Evolutionary conservation across 2,113 vertebrate genomes (phyloP), one percentile per base, ranked within the genome.

Genomic region (Phalacrocorax pelagicus): DNA sequence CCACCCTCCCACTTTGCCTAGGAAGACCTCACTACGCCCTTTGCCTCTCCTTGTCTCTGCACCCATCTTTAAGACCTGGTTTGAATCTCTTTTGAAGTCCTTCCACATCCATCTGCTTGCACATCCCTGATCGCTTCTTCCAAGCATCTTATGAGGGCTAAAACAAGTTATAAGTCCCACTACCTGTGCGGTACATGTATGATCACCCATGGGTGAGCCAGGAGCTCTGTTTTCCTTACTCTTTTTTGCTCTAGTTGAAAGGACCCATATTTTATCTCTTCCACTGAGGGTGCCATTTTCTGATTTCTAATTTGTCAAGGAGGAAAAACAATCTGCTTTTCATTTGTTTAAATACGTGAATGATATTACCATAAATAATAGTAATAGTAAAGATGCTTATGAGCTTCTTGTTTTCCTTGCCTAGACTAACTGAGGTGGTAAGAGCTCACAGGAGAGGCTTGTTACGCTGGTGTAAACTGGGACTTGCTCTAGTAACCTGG

Each of bases 141-240:
- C 18, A 40, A 24, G 57, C 19, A 49, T 26, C 17, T 59, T 24
- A 8, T 3, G 32, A 71, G n/a, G 59, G 26, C 38, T 71, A 29
- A 66, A 79, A 5, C 6, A n/a, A 74, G 30, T 27, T 49, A 0
- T 11, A 61, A 55, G 51, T 67, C 51, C n/a, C 8, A 1, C 30
- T 58, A 6, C 10, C 24, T 30, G 27, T 29, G 12, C 11, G 3
- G 26, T 6, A 40, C 12, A 6, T 1, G 1, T 22, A 21, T 3
- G 17, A 55, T 11, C 30, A 30, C 42, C 34, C 47, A 51, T 2
- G 12, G 5, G 38, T 44, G 30, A 86, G 17, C 30, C 27, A 21
- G n/a, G 44, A 55, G 20, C 1, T 44, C 16, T 77, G 4, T 27
- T 40, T 58, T 14, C 23, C 38, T 82, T 49, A 8, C 5, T 34